Percentiles rank a stretch among this genome's conserved stretches.
phyloP scores from a whole-genome alignment of 2,797 vertebrate genomes.

The Moxostoma hubbsi region DNA sequence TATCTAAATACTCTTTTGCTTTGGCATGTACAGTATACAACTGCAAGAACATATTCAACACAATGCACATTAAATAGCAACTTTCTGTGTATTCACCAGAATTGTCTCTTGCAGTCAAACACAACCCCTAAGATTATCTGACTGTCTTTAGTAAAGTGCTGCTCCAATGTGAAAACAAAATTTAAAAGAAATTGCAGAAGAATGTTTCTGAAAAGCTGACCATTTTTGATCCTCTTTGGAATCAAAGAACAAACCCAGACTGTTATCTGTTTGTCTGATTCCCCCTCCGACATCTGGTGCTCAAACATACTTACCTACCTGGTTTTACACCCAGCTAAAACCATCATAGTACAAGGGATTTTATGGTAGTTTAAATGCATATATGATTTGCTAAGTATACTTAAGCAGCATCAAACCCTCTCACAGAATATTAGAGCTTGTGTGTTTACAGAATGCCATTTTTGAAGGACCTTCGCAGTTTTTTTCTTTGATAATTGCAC shows the following conservation, averaged over 20 bases:
- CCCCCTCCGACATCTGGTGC: slow-evolving; percentile 71
- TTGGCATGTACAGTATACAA: not conserved
- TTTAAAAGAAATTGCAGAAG: slow-evolving; percentile 18
- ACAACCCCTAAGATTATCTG: not conserved
- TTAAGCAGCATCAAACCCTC: slow-evolving; percentile 66
- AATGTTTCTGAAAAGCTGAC: slow-evolving; percentile 33
- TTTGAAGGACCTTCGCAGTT: slow-evolving; percentile 15
- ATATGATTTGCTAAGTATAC: slow-evolving; percentile 72
- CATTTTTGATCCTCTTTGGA: slow-evolving; percentile 41
- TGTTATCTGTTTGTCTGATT: slow-evolving; percentile 50
- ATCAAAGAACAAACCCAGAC: slow-evolving; percentile 51
- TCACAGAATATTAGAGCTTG: slow-evolving; percentile 62
- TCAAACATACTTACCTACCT: slow-evolving; percentile 64
- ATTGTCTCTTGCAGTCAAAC: not conserved
- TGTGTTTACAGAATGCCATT: slow-evolving; percentile 33
- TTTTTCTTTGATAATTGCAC: slow-evolving; percentile 70
- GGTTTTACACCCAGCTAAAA: slow-evolving; percentile 55
- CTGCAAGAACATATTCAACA: not conserved
- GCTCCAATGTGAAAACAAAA: not conserved
- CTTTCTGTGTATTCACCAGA: slow-evolving; percentile 12
- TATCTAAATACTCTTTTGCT: slow-evolving; percentile 12
- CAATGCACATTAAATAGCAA: not conserved
- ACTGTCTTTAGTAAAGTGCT: not conserved
- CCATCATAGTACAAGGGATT: slow-evolving; percentile 72
- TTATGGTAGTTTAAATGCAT: slow-evolving; percentile 76